Base-by-base conservation (phyloP, 2,888 invertebrate species). In the Endotricha flammealis region DNA sequence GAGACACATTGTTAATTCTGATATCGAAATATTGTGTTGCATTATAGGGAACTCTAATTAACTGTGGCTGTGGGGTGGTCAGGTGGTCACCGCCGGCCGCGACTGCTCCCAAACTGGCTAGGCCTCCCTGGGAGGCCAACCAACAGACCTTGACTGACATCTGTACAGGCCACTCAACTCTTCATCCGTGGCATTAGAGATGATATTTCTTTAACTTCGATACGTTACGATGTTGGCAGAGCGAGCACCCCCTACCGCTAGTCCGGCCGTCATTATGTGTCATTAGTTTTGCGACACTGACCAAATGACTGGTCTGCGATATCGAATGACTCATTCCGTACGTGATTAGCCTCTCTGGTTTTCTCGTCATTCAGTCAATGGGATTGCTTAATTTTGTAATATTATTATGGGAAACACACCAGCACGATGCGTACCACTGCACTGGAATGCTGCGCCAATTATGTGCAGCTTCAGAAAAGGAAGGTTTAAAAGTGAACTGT, bases 271-370 rank as follows among this genome's bases (percentile, higher is more conserved):
- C 83, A 86, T 86, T 86, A 85, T 79, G 81, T 85, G 81, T 81
- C 83, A 85, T 86, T 86, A 86, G 83, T 83, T 85, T 83, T 82
- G 85, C 85, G 83, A 86, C 83, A 78, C 79, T 83, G 82, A 83
- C 85, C 85, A 82, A 83, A 83, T 82, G 81, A 83, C 83, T 80
- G 71, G 79, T 69, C 81, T 73, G 74, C 65, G 60, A 78, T 82
- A 83, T 86, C 83, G 73, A 69, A 82, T 86, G 85, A 83, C 82
- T 82, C 83, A 82, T 81, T 82, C 72, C 54, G 64, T 49, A 65
- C 67, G 70, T 79, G 73, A 82, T 82, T 83, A 81, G 74, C 66
- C 67, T 70, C 64, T 68, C 67, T 69, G 73, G 70, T 73, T 76
- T 72, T 74, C 74, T 71, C 64, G 62, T 64, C 64, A 64, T 52